Base-by-base conservation (phyloP, 2,113 vertebrate species). In the Epinephelus moara region DNA sequence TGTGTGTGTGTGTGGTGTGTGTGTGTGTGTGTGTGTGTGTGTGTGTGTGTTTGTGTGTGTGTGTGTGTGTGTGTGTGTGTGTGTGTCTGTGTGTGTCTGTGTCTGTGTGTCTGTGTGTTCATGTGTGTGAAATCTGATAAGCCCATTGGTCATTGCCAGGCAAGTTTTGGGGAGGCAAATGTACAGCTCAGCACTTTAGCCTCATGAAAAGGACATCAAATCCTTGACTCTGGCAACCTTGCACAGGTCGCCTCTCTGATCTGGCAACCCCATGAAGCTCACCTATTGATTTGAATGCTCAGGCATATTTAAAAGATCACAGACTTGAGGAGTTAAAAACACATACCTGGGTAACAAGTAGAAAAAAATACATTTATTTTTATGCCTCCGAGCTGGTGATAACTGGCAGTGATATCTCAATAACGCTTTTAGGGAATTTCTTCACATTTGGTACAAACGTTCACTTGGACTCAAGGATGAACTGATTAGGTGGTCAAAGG, bases 141-240 rank as follows among this genome's bases (percentile, higher is more conserved):
- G 77, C 15, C 56, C 67, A 47, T 19, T 17, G 52, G 50, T 55
- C 45, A 50, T 52, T 64, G 71, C 70, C 30, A 47, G 49, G 82
- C 75, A 82, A 59, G 70, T 78, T 85, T 85, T 80, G 53, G 60
- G 72, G 33, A 45, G 67, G 37, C 30, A 82, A 86, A 85, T 84
- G 91, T 45, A 70, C 82, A 50, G 81, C 84, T 95, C 88, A 89
- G 92, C 93, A 92, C 70, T 93, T 93, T 85, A 75, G 84, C 76
- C 83, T 52, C 59, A 68, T 69, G 27, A 82, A 85, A 63, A 70
- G 85, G 84, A 91, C 85, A 87, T 92, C 82, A 88, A 91, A 92
- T 92, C 84, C 91, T 85, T 90, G 90, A 91, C 66, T 79, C 92
- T 91, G 84, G 81, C 93, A 93, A 86, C 91, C 66, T 90, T 47